These are phyloP conservation scores for Ctenodactylus gundi DNA, from an alignment of 2,113 vertebrate species.

Conservation along the genomic window DNA sequence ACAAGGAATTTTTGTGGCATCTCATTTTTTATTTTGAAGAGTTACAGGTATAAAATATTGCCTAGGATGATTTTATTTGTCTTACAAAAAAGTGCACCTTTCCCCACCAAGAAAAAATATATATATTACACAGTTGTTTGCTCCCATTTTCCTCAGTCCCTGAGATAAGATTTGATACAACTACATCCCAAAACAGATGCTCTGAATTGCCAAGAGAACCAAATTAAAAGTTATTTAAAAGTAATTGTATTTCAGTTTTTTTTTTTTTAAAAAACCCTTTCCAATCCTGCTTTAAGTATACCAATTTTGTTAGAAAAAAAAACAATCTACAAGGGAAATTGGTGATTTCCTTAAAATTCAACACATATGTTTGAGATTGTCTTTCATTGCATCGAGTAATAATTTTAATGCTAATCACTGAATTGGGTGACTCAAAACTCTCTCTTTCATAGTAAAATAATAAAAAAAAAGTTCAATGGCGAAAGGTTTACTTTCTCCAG, in stretches of 20 bases:
- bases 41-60: neutral
- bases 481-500: conserved; percentile 25
- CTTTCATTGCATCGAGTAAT: neutral
- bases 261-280: too few relatives aligned
- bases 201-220: neutral
- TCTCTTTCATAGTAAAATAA: neutral
- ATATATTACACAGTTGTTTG: neutral
- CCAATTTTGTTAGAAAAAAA: neutral
- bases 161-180: neutral
- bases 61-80: neutral
- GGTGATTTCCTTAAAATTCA: neutral
- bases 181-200: neutral
- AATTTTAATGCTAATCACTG: conserved; percentile 43
- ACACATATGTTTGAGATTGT: neutral
- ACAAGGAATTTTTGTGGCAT: neutral
- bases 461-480: neutral
- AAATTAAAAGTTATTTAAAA: neutral
- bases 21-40: neutral
- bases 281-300: conserved; percentile 29
- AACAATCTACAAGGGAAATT: conserved; percentile 22
- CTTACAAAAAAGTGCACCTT: neutral
- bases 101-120: fast-evolving
- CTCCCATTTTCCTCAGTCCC: neutral
- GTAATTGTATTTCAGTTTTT: conserved; percentile 29
- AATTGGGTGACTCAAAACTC: conserved; percentile 40